Conservation (phyloP, 2,797 vertebrate genomes). For the Crocodylus rhombifer region DNA sequence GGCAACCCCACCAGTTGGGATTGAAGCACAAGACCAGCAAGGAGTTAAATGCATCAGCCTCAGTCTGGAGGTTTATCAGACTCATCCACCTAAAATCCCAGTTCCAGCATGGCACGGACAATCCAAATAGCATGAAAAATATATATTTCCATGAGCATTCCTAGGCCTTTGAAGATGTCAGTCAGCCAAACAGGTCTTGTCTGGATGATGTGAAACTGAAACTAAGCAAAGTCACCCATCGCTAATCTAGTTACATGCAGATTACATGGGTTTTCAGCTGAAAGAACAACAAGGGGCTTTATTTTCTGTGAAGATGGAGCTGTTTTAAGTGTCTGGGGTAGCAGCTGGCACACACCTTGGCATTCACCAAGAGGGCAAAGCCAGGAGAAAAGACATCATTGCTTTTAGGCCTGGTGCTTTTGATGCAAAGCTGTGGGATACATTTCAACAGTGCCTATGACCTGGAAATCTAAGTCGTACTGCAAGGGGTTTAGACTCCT, state of each 20-base stretch:
- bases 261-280: constrained; percentile 65
- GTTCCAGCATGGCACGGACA: background rate
- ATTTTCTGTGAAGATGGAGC: constrained; percentile 54
- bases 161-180: constrained; percentile 51
- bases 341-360: constrained; percentile 56
- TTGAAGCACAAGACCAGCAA: background rate
- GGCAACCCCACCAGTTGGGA: background rate
- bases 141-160: background rate
- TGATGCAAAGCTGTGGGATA: background rate
- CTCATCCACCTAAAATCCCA: background rate
- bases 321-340: constrained; percentile 46
- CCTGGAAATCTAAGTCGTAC: background rate
- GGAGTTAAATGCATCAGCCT: background rate
- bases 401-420: background rate
- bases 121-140: background rate
- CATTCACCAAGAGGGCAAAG: constrained; percentile 34
- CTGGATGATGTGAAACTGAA: constrained; percentile 72
- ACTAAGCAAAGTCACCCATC: constrained; percentile 66
- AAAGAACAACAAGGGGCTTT: constrained; percentile 31
- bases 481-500: background rate
- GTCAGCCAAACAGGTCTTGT: constrained; percentile 57
- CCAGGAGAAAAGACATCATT: background rate
- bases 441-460: background rate
- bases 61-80: constrained; percentile 3
- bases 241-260: constrained; percentile 77